Evolutionary conservation across 2,113 vertebrate species (phyloP).

Genomic region (Megaptera novaeangliae): DNA sequence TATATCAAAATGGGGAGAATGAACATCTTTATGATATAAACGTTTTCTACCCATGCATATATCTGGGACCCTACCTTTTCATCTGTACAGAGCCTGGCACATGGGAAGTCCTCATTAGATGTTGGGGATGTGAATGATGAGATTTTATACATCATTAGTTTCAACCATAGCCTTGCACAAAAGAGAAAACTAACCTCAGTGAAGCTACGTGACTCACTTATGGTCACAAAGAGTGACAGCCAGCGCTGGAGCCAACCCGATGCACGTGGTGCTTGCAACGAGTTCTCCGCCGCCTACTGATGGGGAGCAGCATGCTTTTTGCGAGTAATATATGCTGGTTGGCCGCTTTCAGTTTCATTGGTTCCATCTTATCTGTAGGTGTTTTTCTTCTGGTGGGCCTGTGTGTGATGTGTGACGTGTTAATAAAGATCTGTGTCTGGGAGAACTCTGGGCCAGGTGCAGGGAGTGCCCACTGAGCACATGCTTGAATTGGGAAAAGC

Average conservation of each 20-base stretch:
- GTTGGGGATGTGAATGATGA: not conserved
- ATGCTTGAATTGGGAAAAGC: not conserved
- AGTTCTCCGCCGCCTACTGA: fast-evolving
- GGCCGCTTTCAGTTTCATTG: not conserved
- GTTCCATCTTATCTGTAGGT: fast-evolving
- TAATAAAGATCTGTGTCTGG: not conserved
- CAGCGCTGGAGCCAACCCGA: not conserved
- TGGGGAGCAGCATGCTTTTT: not conserved
- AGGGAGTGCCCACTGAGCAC: not conserved
- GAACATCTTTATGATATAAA: not conserved
- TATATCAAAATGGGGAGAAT: not conserved
- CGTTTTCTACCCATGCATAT: not conserved
- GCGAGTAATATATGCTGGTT: no score
- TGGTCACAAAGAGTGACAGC: not conserved
- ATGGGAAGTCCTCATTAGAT: not conserved
- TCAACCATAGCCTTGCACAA: not conserved
- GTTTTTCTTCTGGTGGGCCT: not conserved
- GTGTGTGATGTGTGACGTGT: not conserved
- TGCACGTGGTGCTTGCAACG: not conserved
- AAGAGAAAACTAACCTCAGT: not conserved
- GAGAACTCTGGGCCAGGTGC: not conserved
- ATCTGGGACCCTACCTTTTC: not conserved
- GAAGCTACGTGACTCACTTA: not conserved
- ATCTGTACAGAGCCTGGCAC: not conserved
- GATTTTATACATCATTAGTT: not conserved